Evolutionary conservation across 2,113 vertebrate species (phyloP), one percentile per base, ranked within the genome.

Genomic region (Agelaius tricolor): DNA sequence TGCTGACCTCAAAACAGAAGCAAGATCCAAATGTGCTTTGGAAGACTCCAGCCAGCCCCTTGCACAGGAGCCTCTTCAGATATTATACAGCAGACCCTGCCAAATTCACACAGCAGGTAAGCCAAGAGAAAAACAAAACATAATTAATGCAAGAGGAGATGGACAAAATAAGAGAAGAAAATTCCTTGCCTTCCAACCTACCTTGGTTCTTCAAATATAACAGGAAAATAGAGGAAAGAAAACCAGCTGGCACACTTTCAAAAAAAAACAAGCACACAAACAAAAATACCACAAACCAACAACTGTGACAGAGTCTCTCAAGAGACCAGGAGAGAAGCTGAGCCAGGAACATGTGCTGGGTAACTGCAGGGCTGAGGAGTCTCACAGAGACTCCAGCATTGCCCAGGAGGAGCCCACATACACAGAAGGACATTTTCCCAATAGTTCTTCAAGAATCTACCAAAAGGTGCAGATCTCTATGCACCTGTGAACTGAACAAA

Each of bases 331-430:
- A 37, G 66, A 62, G 67, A 35, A 62, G n/a, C 24, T 4, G 26
- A 86, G 69, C 30, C 61, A 81, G 51, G 62, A 59, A 19, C 2
- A 6, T 0, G 0, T 11, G 27, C 46, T 85, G 49, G n/a, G 57
- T 52, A 49, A 31, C 20, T 33, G 51, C 39, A 31, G 43, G 62
- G 47, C 54, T 30, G 21, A 72, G 78, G 13, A 66, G 43, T 15
- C 26, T 67, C 57, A 13, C 22, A 23, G n/a, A 72, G 49, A 67
- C 43, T 46, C 6, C 1, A 41, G 46, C 39, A 21, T 1, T 4
- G 12, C 62, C 33, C 30, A 2, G 0, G 39, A 85, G 62, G 62
- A 92, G 63, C 22, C 62, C 2, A 1, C 0, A 1, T 0, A n/a
- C 54, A 44, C 37, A 75, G 16, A 81, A 54, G 26, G 5, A 39